phyloP scores from a whole-genome alignment of 35 echinoderm and acorn worm genomes.

The Strongylocentrotus purpuratus region DNA sequence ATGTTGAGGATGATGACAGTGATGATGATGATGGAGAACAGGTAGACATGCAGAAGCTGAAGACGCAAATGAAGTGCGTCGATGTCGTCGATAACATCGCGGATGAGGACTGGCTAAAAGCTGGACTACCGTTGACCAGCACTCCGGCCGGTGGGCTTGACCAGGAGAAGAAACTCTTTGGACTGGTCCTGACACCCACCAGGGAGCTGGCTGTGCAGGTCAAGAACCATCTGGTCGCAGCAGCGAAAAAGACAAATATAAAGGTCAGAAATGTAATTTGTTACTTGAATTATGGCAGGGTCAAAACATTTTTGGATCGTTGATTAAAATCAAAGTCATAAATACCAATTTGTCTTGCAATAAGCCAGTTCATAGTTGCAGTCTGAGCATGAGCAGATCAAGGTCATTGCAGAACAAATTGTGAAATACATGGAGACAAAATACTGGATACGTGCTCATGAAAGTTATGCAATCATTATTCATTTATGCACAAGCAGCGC shows the following conservation, averaged over 20 bases:
- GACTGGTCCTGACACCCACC: slow-evolving; percentile 85
- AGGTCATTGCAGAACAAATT: no score
- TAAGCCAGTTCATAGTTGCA: no score
- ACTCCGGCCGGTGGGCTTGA: background rate
- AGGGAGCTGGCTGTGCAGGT: slow-evolving; percentile 93
- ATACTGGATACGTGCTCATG: no score
- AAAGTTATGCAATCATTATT: no score
- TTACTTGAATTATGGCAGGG: background rate
- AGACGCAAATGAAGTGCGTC: slow-evolving; percentile 30
- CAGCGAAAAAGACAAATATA: slow-evolving; percentile 76
- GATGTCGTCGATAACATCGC: slow-evolving; percentile 51
- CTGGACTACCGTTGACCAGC: background rate
- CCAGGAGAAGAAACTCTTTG: slow-evolving; percentile 49
- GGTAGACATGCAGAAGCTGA: slow-evolving; percentile 47
- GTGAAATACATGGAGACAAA: no score
- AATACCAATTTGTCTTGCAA: no score
- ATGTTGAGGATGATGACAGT: background rate
- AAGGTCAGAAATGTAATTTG: slow-evolving; percentile 56
- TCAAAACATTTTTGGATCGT: no score
- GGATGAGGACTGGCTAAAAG: slow-evolving; percentile 40
- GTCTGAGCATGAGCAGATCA: no score
- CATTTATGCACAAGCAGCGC: no score
- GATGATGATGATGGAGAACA: slow-evolving; percentile 38
- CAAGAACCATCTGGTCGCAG: slow-evolving; percentile 84
- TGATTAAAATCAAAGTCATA: no score